Percentiles rank a stretch among this genome's conserved stretches.
Evolutionary conservation across 2,888 invertebrate genomes (phyloP).

Genomic region (Nephrocerus scutellatus): DNA sequence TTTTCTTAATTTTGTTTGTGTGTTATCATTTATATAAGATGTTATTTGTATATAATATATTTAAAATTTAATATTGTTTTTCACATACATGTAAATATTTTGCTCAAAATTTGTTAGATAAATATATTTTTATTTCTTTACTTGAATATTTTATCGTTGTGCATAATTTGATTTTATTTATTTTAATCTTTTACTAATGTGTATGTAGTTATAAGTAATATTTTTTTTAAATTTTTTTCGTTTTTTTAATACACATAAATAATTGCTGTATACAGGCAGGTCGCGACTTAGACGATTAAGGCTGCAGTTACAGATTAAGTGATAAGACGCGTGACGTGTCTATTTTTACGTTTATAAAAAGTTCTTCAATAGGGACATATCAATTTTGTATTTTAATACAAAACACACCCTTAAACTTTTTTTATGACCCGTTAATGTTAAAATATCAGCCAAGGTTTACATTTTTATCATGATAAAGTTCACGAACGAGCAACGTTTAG

Average conservation of each 20-base stretch:
- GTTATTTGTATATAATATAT: conserved; percentile 15
- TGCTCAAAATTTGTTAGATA: not conserved
- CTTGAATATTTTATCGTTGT: conserved; percentile 18
- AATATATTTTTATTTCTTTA: not conserved
- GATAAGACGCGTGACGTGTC: too few species aligned
- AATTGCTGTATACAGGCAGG: too few species aligned
- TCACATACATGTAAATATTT: not conserved
- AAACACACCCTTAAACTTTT: too few species aligned
- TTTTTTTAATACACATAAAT: conserved; percentile 17
- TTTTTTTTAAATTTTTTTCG: conserved; percentile 3
- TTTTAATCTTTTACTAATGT: conserved; percentile 10
- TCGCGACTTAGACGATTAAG: too few species aligned
- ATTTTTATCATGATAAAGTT: too few species aligned
- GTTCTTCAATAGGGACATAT: too few species aligned
- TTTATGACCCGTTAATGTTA: too few species aligned
- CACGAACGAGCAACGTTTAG: too few species aligned
- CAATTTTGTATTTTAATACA: too few species aligned
- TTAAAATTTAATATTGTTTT: conserved; percentile 14
- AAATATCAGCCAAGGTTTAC: too few species aligned
- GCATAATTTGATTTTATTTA: conserved; percentile 18
- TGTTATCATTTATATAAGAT: conserved; percentile 5
- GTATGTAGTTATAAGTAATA: conserved; percentile 11
- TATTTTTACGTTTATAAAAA: too few species aligned
- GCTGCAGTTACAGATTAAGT: too few species aligned
- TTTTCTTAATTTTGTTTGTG: conserved; percentile 8